Evolutionary conservation across 2,113 vertebrate genomes (phyloP).

Genomic region (Lonchura striata): DNA sequence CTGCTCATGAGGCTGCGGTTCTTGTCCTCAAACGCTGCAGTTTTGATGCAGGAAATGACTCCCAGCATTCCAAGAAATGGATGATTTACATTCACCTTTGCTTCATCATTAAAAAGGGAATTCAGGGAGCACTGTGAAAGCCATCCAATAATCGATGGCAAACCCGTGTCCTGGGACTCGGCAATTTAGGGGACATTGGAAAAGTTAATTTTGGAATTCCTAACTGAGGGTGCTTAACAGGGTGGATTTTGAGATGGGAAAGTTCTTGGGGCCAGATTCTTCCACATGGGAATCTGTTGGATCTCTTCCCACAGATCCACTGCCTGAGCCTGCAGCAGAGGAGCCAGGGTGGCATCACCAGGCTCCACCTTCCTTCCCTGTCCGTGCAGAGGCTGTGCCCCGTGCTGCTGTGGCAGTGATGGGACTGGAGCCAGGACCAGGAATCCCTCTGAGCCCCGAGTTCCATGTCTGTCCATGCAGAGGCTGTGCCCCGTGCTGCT

Average conservation of each 20-base stretch:
- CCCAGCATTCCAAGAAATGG: neutral
- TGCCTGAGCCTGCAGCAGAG: neutral
- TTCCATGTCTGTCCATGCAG: accelerated
- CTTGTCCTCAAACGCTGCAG: accelerated
- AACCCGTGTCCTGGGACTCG: accelerated
- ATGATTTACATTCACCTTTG: neutral
- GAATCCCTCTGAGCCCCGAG: too few species aligned
- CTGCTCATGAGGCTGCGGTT: neutral
- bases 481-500: neutral
- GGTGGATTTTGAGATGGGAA: neutral
- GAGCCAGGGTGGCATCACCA: neutral
- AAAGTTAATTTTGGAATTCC: neutral
- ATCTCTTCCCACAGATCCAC: accelerated
- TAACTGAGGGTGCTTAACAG: neutral
- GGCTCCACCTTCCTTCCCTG: accelerated
- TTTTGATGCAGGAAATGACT: neutral
- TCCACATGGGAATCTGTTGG: neutral
- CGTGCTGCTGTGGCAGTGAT: too few species aligned
- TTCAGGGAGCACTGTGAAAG: neutral
- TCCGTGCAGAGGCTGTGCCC: accelerated
- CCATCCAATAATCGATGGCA: neutral
- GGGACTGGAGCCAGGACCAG: neutral
- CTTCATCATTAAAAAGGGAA: neutral
- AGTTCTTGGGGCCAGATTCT: neutral
- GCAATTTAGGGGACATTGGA: neutral